Evolutionary conservation across 2,113 vertebrate species (phyloP), one percentile per base, ranked within the genome.

Genomic region (Ploceus nigricollis): DNA sequence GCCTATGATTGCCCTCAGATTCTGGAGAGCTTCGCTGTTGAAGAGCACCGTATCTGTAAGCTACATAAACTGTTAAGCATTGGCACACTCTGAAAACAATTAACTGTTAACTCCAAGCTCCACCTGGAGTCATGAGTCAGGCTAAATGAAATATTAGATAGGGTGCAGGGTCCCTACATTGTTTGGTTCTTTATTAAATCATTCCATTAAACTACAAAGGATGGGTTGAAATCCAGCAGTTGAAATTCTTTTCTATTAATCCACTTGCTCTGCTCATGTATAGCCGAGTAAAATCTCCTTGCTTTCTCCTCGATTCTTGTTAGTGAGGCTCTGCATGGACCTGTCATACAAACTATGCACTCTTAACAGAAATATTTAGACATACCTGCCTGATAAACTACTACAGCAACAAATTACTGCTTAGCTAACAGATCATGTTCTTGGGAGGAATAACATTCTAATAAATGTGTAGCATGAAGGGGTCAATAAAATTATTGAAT

Each of bases 401-500:
- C 37, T 83, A 39, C 21, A 69, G 45, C 50, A 72, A 82, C 15
- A 76, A 76, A 85, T 69, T 72, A 30, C 63, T 92, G 14, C 40
- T 83, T 78, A 80, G 44, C 9, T 5, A 88, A 88, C 25, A 80
- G 24, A 40, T 27, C 3, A 0, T 56, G 40, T n/a, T 86, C 68
- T 88, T 88, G 21, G 6, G 17, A 37, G 39, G 23, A 88, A 77
- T 58, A 50, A 90, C 90, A 80, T 66, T 33, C 27, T 73, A 73
- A 80, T 82, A 77, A 88, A 92, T 54, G 23, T 57, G 50, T 57
- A 65, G 13, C 9, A 69, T 53, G 45, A 90, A 88, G 19, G 3
- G 76, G 19, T 13, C n/a, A 65, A 77, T 78, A 78, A 80, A 94
- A 80, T 88, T 86, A 92, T 73, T 76, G 39, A 54, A 90, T 77